Evolutionary conservation across 2,797 vertebrate species (phyloP), one percentile per base, ranked within the genome.

Genomic region (Galago senegalensis): DNA sequence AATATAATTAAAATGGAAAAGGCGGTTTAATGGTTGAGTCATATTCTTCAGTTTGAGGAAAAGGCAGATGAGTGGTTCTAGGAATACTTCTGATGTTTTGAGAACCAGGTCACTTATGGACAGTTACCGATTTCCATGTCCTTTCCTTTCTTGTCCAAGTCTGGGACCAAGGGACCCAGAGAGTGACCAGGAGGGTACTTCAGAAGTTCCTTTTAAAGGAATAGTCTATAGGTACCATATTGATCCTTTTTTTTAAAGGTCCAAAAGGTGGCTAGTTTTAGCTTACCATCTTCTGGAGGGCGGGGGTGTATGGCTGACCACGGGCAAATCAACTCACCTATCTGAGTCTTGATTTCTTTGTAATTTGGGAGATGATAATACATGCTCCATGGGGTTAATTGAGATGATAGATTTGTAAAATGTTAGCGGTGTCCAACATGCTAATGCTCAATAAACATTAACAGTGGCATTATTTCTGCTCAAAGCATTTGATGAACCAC

Each of bases 401-500:
- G 58, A 82, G 80, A 49, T 12, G 31, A 46, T 23, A 65, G n/a
- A 14, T 3, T 80, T 37, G 0, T 72, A 46, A 49, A 70, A 60
- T 61, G 77, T 43, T 53, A 49, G 53, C 8, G 4, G 4, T 43
- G 53, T 34, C 46, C 34, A 40, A 2, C 14, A 27, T 31, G 4
- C 29, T 7, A 27, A 14, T 76, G 31, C 21, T 85, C 18, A 14
- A 0, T 49, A 11, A 70, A 5, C 25, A 14, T 4, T 95, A 58
- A 96, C 1, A 4, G 17, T n/a, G 6, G 3, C n/a, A 6, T 63
- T 81, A 7, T 25, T 87, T 89, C 75, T 94, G 82, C n/a, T 93
- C 80, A n/a, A 97, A 99, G 99, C 99, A 99, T 67, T 97, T 99
- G 98, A 99, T 99, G 99, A 99, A 99, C 90, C 99, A 99, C 98